These are phyloP conservation scores for Xiphias gladius DNA, from an alignment of 2,113 vertebrate genomes.

Conservation along the genomic window DNA sequence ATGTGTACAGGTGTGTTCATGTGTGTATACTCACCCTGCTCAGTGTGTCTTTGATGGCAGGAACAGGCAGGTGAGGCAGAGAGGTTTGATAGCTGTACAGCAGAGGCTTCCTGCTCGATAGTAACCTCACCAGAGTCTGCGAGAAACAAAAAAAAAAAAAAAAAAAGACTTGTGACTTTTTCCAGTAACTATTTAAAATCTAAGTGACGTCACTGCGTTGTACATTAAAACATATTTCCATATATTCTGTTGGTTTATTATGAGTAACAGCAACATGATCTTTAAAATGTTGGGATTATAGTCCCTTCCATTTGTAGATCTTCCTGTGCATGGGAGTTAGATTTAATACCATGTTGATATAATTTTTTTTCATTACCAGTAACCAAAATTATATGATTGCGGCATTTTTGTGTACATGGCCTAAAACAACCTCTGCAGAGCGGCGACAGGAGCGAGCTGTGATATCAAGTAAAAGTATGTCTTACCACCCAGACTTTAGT, in stretches of 20 bases:
- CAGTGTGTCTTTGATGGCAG: constrained; percentile 86
- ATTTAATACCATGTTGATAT: no score
- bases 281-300: no score
- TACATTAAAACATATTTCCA: not conserved
- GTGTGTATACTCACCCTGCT: constrained; percentile 80
- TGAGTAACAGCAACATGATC: no score
- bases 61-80: constrained; percentile 90
- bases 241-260: no score
- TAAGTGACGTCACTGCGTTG: no score
- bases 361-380: not conserved
- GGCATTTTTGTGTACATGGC: not conserved
- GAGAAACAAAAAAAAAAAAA: not conserved
- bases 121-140: constrained; percentile 87
- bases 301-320: not conserved
- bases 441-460: not conserved
- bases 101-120: constrained; percentile 88
- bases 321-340: no score
- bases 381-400: not conserved
- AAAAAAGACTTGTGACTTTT: not conserved
- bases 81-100: constrained; percentile 91
- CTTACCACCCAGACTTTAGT: constrained; percentile 93
- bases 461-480: rapidly evolving
- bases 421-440: not conserved
- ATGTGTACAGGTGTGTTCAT: not conserved
- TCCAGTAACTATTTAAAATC: constrained; percentile 4